Conservation (phyloP, 2,888 invertebrate genomes). For the Chrysodeixis includens region DNA sequence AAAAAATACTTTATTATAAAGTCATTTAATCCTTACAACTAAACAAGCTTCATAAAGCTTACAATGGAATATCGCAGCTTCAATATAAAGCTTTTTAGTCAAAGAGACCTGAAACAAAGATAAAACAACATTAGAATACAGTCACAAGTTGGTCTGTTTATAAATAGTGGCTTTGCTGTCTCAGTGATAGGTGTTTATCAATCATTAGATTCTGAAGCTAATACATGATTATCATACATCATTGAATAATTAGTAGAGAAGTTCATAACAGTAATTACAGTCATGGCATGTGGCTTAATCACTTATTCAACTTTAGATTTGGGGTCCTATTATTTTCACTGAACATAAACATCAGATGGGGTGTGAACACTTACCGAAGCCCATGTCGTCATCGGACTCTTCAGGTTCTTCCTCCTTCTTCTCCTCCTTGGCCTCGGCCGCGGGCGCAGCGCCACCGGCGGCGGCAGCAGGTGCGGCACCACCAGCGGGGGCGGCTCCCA, state of each 20-base stretch:
- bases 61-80: slow-evolving; percentile 83
- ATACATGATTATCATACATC: slow-evolving; percentile 89
- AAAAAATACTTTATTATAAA: slow-evolving; percentile 77
- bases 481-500: slow-evolving; percentile 94
- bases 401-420: slow-evolving; percentile 94
- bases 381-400: slow-evolving; percentile 98
- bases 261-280: neutral
- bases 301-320: neutral
- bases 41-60: slow-evolving; percentile 85
- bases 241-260: slow-evolving; percentile 64
- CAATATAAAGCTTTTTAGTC: slow-evolving; percentile 90
- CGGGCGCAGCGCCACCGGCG: slow-evolving; percentile 89
- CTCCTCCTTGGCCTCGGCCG: slow-evolving; percentile 92
- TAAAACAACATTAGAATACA: slow-evolving; percentile 47
- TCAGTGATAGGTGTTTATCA: slow-evolving; percentile 73
- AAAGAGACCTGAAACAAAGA: slow-evolving; percentile 92
- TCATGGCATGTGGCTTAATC: neutral
- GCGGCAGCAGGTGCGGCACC: slow-evolving; percentile 91
- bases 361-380: slow-evolving; percentile 91
- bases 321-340: neutral
- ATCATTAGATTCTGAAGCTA: slow-evolving; percentile 88
- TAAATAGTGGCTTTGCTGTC: slow-evolving; percentile 34
- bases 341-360: neutral
- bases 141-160: neutral
- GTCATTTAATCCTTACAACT: slow-evolving; percentile 80